These are phyloP conservation scores for Antennarius maculatus DNA, from an alignment of 2,797 vertebrate species.

Conservation along the genomic window DNA sequence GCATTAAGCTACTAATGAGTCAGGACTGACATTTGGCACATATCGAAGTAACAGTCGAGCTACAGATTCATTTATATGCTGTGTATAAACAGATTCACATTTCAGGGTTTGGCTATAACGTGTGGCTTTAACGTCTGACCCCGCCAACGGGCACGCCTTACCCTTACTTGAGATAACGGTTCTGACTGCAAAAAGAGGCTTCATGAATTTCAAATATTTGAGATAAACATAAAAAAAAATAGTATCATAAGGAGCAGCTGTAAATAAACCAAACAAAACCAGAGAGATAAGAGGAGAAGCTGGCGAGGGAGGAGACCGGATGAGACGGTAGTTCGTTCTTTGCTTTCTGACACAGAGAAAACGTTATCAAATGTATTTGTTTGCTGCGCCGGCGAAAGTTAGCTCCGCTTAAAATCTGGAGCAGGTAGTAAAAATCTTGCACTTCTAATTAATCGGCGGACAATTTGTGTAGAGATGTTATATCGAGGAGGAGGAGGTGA, in stretches of 20 bases:
- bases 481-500: too few relatives aligned
- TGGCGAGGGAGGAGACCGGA: background rate
- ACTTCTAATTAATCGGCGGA: too few relatives aligned
- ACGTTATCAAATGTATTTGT: too few relatives aligned
- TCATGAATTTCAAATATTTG: slow-evolving; percentile 1
- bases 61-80: background rate
- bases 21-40: background rate
- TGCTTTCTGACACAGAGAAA: too few relatives aligned
- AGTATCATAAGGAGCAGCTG: background rate
- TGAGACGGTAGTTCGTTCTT: too few relatives aligned
- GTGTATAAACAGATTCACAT: background rate
- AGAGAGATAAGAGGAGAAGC: background rate
- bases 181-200: too few relatives aligned
- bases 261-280: background rate
- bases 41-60: background rate
- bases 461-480: too few relatives aligned
- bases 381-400: too few relatives aligned
- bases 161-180: too few relatives aligned
- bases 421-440: too few relatives aligned
- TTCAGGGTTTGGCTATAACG: slow-evolving; percentile 2
- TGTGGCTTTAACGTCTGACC: slow-evolving; percentile 1
- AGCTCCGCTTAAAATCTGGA: too few relatives aligned
- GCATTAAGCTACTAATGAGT: background rate
- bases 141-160: background rate
- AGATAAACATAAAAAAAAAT: background rate